Evolutionary conservation across 2,113 vertebrate species (phyloP), one percentile per base, ranked within the genome.

Genomic region (Corythaeola cristata): DNA sequence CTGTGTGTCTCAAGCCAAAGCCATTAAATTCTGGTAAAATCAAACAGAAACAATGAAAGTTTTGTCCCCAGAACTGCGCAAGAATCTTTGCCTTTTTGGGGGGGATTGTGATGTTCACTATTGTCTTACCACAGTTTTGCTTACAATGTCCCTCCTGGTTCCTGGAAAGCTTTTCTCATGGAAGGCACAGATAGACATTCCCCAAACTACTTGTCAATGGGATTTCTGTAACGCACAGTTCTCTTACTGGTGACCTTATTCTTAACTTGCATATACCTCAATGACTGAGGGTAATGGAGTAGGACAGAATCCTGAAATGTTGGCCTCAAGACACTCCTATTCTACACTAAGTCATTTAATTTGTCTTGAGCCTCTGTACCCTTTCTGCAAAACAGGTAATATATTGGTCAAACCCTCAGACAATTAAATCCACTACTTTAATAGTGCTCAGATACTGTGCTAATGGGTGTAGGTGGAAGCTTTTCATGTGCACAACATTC

Each of bases 71-170:
- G 41, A 59, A 62, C 20, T 27, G 7, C 52, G 37, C 5, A 30
- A 64, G 26, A 60, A 27, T 27, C 3, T 84, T 77, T 81, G 8
- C 13, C 11, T 58, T 47, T 68, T 19, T 2, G 7, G 8, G 4
- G 5, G 18, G 1, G 3, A 41, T 8, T 52, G 12, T 2, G 8
- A 11, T 0, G 56, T 79, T 85, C 23, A 12, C 6, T 24, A 18
- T 16, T 3, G 1, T 50, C 39, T 82, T 62, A 64, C 35, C 3
- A 2, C 3, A 76, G 11, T 47, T 86, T 83, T 67, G 15, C 27
- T 33, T 23, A 33, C 5, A 2, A 5, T 27, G 19, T 21, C 18
- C 5, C 6, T 82, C 19, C 50, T 50, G 27, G 16, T 80, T 64
- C 33, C 49, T 52, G n/a, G 37, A 39, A 12, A 67, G 35, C 9